Evolutionary conservation across 2,888 invertebrate species (phyloP), one percentile per base, ranked within the genome.

Genomic region (Psococerastis gibbosa): DNA sequence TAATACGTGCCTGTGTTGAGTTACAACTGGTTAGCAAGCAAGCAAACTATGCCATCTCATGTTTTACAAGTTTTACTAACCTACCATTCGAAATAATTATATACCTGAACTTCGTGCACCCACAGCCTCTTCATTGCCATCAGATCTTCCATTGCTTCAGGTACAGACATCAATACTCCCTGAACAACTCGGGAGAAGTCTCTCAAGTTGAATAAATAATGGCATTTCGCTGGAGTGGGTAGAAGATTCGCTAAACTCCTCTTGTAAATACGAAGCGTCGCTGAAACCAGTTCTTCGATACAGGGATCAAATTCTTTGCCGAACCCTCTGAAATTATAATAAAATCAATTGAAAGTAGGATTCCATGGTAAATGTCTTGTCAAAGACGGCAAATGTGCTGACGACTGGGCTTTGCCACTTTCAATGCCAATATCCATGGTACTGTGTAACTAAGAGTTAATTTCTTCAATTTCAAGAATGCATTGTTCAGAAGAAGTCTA

Each of bases 251-350:
- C 54, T 43, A 81, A 72, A 44, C 89, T 84, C 53, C 75, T 68
- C 57, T 88, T 85, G 59, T 91, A 94, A 3, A 94, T 73, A 48
- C 78, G 76, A 53, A 95, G 65, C 0, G 94, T 94, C 1, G 85
- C 89, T 42, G 65, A 58, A 2, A 94, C 89, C 43, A 95, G 70
- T 62, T 92, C 80, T 43, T 85, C 82, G 44, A 89, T 84, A 55
- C 85, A 87, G 0, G 88, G 83, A 64, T 91, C 87, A 59, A 94
- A 94, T 46, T 91, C 91, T 60, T 87, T 88, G 9, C 87, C 79
- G 63, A 94, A 95, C 4, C 91, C 92, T 58, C 87, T 84, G 61
- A 45, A 64, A 63, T n/a, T n/a, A n/a, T n/a, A n/a, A n/a, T n/a
- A n/a, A n/a, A n/a, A n/a, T n/a, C n/a, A n/a, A n/a, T n/a, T 33